Percentiles rank a stretch among this genome's conserved stretches.
Evolutionary conservation across 2,113 vertebrate species (phyloP).

Genomic region (Mystacornis crossleyi): DNA sequence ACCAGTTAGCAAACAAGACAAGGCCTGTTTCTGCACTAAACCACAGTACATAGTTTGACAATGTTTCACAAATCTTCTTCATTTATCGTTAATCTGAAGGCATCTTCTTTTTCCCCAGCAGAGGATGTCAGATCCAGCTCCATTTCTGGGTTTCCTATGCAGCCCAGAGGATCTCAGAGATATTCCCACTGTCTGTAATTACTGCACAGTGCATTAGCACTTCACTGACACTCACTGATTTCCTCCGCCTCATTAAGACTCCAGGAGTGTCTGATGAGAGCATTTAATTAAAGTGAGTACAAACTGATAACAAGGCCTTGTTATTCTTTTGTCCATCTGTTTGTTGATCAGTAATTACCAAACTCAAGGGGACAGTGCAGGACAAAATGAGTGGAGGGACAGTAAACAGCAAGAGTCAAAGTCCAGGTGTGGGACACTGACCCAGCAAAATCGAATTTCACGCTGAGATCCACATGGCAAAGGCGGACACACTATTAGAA

Average conservation of each 20-base stretch:
- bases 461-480: background rate
- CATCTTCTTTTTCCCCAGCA: background rate
- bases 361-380: background rate
- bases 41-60: background rate
- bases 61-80: background rate
- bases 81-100: background rate
- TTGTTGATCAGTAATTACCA: background rate
- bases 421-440: background rate
- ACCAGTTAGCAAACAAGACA: background rate
- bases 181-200: background rate
- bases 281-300: background rate
- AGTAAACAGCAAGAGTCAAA: background rate
- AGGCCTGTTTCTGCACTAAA: background rate
- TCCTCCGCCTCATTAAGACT: background rate
- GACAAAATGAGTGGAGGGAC: background rate
- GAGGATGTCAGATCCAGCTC: background rate
- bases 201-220: background rate
- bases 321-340: background rate
- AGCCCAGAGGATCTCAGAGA: background rate
- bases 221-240: background rate
- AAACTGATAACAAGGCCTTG: background rate
- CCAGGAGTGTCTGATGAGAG: background rate
- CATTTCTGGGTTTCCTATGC: background rate
- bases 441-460: constrained; percentile 11
- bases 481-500: background rate